Evolutionary conservation across 2,113 vertebrate species (phyloP).

Genomic region (Tetrax tetrax): DNA sequence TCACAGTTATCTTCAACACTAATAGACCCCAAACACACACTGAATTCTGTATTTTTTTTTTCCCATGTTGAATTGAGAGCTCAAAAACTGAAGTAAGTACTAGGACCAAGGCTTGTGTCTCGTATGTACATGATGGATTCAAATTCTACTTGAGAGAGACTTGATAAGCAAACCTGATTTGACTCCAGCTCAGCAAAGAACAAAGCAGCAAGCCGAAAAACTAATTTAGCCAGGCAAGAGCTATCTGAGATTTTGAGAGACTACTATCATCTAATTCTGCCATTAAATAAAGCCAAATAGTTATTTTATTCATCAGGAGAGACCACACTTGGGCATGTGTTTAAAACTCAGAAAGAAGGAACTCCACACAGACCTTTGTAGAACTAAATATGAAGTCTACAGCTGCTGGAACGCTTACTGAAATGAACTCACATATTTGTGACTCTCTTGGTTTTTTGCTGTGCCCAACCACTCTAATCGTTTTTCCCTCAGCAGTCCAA

Average conservation of each 20-base stretch:
- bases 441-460: constrained; percentile 6
- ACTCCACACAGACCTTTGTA: background rate
- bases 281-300: background rate
- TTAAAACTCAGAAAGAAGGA: constrained; percentile 6
- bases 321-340: background rate
- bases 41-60: background rate
- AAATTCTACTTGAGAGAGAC: background rate
- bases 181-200: background rate
- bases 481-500: background rate
- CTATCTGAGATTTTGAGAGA: background rate
- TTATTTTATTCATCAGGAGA: background rate
- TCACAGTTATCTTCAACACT: background rate
- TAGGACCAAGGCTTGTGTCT: background rate
- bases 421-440: constrained; percentile 20
- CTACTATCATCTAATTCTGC: background rate
- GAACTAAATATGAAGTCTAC: constrained; percentile 9
- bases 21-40: background rate
- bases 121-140: background rate
- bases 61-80: background rate
- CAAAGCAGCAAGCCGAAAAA: background rate
- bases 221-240: background rate
- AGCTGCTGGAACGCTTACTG: constrained; percentile 22
- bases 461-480: background rate
- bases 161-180: background rate
- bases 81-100: background rate